Base-by-base conservation (phyloP, 2,113 vertebrate species). In the Serinus canaria region DNA sequence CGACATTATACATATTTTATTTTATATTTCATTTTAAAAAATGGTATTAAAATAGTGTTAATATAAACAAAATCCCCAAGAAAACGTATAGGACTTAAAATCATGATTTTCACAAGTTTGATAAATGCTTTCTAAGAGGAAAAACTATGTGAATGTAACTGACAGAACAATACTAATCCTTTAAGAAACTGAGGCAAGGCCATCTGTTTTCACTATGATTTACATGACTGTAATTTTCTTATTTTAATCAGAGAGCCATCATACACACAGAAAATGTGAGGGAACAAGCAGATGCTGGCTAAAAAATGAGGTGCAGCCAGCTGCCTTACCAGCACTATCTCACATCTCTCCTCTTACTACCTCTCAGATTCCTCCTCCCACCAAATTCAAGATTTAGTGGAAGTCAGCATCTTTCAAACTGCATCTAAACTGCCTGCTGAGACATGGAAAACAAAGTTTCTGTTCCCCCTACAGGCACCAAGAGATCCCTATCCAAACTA, bases 261-360 rank as follows among this genome's bases (percentile, higher is more conserved):
- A 0, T 15, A 14, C 3, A 28, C 31, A 27, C 1, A 74, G 46
- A 60, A 85, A 60, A 76, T 6, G 1, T 6, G 20, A 58, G 7
- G 10, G 20, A 88, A 83, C 14, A 86, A 80, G 75, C 8, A 92
- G 15, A 50, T 37, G 37, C 19, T 58, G 25, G 28, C 25, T 90
- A 46, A 81, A 39, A 69, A 18, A 41, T 6, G 6, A 73, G 52
- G 12, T 8, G 30, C 69, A 84, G 31, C 7, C 50, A 52, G 18
- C 8, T 67, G 27, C 28, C 22, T 66, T 33, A 76, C 8, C 23
- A 84, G 43, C 18, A 37, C n/a, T 35, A 28, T 9, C 13, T 84
- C n/a, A 31, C 0, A 1, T 27, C 11, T 47, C 24, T 55, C 37
- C 30, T 73, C 66, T 64, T 27, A 13, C 17, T 17, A 24, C 18